phyloP scores from a whole-genome alignment of 2,113 vertebrate species.

The Stomatorhinus ivindoensis region DNA sequence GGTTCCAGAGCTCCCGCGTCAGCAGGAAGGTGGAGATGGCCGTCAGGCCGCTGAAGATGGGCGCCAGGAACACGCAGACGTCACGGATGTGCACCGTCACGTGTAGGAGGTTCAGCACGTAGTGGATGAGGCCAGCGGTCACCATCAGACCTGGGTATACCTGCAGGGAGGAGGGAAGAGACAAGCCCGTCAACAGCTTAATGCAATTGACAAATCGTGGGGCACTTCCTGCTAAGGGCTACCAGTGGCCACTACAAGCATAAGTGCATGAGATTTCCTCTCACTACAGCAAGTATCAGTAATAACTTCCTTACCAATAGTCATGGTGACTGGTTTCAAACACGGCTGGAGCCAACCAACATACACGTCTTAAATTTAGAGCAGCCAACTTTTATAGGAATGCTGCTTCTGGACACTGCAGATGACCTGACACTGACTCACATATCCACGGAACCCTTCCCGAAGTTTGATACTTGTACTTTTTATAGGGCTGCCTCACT shows the following conservation, averaged over 20 bases:
- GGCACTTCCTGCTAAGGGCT: not conserved
- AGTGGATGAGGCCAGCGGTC: constrained; percentile 97
- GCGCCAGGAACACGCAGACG: constrained; percentile 94
- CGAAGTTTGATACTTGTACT: not conserved
- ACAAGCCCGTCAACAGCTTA: not conserved
- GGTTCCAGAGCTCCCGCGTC: constrained; percentile 97
- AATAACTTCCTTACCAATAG: not conserved
- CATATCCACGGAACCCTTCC: not conserved
- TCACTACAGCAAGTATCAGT: not conserved
- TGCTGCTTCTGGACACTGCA: not conserved
- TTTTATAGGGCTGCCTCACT: not conserved
- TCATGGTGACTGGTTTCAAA: not conserved
- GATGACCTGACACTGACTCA: not conserved
- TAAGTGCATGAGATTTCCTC: not conserved
- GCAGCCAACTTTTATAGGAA: not conserved
- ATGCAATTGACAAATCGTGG: not conserved
- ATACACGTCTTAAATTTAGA: not conserved
- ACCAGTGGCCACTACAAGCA: not conserved
- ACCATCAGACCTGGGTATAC: constrained; percentile 96
- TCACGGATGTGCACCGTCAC: constrained; percentile 96
- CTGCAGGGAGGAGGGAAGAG: constrained; percentile 45
- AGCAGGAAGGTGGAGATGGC: constrained; percentile 96
- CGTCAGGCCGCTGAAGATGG: constrained; percentile 95
- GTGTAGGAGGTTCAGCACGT: constrained; percentile 93
- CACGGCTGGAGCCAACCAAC: not conserved